Evolutionary conservation across 2,888 invertebrate genomes (phyloP), one percentile per base, ranked within the genome.

Genomic region (Archaeoteleia sp.): DNA sequence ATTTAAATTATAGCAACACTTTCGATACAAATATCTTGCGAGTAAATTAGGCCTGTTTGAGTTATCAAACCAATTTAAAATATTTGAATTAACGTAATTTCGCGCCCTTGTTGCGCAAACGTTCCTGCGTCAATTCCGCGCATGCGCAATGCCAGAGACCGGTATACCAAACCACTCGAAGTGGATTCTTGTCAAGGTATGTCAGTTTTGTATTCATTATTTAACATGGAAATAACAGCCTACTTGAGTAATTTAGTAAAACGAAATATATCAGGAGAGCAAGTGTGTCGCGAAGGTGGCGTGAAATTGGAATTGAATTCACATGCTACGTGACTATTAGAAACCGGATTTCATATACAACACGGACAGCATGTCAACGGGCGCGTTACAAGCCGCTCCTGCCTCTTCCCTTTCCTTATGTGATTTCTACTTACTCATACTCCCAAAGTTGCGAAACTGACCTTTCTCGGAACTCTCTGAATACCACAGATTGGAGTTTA

Each of bases 361-460:
- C 45, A 39, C 46, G 35, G 48, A 57, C 65, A 30, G 66, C 60
- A 30, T 61, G 55, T 67, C 67, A 67, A 67, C 67, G 30, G 61
- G 55, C 66, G 66, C 54, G 60, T 5, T 51, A 61, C 61, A 37
- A 61, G 61, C 61, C 60, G 55, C 67, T 60, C 67, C 67, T 67
- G 67, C 57, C 55, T 61, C 67, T 67, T 67, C 67, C 67, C 67
- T 67, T 61, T 67, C 61, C 55, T 67, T 57, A 55, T 67, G 61
- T 61, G 55, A 67, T 67, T 67, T 55, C 67, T 61, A 61, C 55
- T 61, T 51, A 51, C 46, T 61, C 67, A 61, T 67, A 67, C 61
- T 67, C 43, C 57, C 67, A 51, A 67, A 60, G 57, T 67, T 67
- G 61, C 67, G 67, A 67, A 67, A 67, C 55, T 67, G 61, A 67